These are phyloP conservation scores for Drosophila quasianomalipes DNA, from an alignment of 2,888 invertebrate genomes.

Conservation along the genomic window DNA sequence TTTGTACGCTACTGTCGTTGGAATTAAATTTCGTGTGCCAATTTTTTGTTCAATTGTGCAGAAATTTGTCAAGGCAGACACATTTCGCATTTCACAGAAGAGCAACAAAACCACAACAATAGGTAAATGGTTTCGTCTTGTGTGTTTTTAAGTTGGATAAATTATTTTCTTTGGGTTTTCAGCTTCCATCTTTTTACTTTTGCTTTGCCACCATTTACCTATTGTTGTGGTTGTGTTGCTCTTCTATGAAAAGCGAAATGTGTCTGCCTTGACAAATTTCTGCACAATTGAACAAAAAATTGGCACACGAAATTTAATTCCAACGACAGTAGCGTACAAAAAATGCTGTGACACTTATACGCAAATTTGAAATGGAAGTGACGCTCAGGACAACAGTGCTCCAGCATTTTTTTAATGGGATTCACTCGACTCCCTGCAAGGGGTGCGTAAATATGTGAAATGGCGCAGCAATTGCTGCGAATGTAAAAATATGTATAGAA, in stretches of 20 bases:
- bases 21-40: constrained; percentile 72
- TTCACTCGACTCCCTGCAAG: constrained; percentile 39
- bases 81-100: constrained; percentile 24
- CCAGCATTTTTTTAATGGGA: constrained; percentile 33
- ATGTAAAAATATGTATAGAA: constrained; percentile 24
- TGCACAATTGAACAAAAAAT: constrained; percentile 71
- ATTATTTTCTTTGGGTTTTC: constrained; percentile 38
- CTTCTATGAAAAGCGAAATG: constrained; percentile 24
- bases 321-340: constrained; percentile 21
- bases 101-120: constrained; percentile 51
- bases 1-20: constrained; percentile 21
- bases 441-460: constrained; percentile 54
- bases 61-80: constrained; percentile 61
- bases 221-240: constrained; percentile 51
- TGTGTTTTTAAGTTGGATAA: constrained; percentile 40
- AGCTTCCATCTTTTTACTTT: neutral
- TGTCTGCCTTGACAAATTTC: constrained; percentile 61
- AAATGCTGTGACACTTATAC: constrained; percentile 55
- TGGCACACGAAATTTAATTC: constrained; percentile 72
- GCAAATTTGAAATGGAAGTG: constrained; percentile 61
- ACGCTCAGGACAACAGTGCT: constrained; percentile 19
- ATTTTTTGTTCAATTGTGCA: constrained; percentile 71
- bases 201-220: constrained; percentile 18
- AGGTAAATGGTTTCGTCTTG: constrained; percentile 15
- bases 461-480: constrained; percentile 51